These are phyloP conservation scores for Adelphocoris suturalis DNA, from an alignment of 2,888 invertebrate genomes.

Conservation along the genomic window DNA sequence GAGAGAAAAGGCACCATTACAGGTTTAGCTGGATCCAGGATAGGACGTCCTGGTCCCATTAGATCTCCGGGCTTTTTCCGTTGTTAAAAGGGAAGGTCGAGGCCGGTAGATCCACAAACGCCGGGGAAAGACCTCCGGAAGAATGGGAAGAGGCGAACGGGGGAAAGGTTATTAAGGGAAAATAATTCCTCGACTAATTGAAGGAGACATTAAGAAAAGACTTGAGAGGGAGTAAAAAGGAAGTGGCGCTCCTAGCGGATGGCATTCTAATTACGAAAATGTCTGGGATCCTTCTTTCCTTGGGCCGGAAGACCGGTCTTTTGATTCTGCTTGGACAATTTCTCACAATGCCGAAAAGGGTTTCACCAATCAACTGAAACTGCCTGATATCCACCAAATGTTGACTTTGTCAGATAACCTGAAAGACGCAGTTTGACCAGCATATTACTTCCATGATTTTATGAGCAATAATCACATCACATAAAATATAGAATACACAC, in stretches of 20 bases:
- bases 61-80: constrained; percentile 15
- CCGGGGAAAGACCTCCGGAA: background rate
- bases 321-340: too few species aligned
- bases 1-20: background rate
- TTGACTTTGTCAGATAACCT: too few species aligned
- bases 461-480: too few species aligned
- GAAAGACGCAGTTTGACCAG: too few species aligned
- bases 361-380: too few species aligned
- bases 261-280: constrained; percentile 35
- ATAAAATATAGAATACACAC: too few species aligned
- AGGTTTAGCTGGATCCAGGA: constrained; percentile 30
- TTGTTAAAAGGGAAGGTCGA: constrained; percentile 1
- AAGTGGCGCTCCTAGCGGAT: constrained; percentile 44
- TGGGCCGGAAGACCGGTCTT: too few species aligned
- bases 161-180: constrained; percentile 24
- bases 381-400: too few species aligned
- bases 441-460: too few species aligned
- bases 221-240: constrained; percentile 46
- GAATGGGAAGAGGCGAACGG: background rate
- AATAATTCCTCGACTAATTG: constrained; percentile 48
- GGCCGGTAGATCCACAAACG: constrained; percentile 1
- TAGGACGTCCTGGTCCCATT: constrained; percentile 18
- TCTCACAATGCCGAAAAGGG: too few species aligned
- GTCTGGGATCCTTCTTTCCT: too few species aligned
- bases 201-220: constrained; percentile 44